phyloP scores from a whole-genome alignment of 2,113 vertebrate species.

The Ifrita kowaldi region DNA sequence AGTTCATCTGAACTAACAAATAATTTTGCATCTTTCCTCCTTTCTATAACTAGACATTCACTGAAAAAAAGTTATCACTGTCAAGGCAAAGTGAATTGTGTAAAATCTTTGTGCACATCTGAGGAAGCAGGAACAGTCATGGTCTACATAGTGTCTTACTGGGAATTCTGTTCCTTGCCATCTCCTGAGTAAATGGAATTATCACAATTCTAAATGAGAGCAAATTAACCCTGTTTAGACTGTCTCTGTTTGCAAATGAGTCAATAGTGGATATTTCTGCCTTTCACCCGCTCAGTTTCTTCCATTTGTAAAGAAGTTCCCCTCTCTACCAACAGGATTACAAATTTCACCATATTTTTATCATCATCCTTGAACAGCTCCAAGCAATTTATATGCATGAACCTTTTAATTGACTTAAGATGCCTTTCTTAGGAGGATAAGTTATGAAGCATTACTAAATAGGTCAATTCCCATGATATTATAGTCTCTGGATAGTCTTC shows the following conservation, averaged over 20 bases:
- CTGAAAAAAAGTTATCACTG: not conserved
- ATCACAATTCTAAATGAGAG: not conserved
- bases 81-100: not conserved
- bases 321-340: not conserved
- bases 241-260: not conserved
- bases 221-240: not conserved
- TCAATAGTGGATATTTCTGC: not conserved
- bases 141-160: not conserved
- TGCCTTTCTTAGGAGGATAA: not conserved
- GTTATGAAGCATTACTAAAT: not conserved
- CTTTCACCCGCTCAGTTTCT: not conserved
- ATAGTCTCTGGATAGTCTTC: not conserved
- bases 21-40: not conserved
- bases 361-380: not conserved
- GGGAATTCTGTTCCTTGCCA: not conserved
- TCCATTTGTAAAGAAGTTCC: not conserved
- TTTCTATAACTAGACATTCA: not conserved
- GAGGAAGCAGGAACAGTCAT: not conserved
- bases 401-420: slow-evolving; percentile 14
- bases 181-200: not conserved
- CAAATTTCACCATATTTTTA: slow-evolving; percentile 1
- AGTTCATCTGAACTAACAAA: not conserved
- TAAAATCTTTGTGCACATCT: not conserved
- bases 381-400: not conserved
- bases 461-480: not conserved